These are phyloP conservation scores for Schizopygopsis pylzovi DNA, from an alignment of 2,797 vertebrate genomes.

Conservation along the genomic window DNA sequence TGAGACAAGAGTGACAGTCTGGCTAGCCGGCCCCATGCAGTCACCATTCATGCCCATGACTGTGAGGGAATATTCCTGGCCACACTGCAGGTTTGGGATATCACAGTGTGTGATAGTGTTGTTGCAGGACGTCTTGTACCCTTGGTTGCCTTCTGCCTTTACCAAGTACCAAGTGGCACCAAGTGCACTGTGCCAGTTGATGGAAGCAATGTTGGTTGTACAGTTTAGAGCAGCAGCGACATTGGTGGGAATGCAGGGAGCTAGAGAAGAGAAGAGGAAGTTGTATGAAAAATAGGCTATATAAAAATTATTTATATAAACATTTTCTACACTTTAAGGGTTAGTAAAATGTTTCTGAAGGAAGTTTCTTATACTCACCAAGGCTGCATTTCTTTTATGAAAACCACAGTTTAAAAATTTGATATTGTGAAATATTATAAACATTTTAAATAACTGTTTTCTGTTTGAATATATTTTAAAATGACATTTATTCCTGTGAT, in stretches of 20 bases:
- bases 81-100: slow-evolving; percentile 71
- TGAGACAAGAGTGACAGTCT: slow-evolving; percentile 59
- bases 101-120: slow-evolving; percentile 63
- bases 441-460: background rate
- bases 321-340: background rate
- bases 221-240: slow-evolving; percentile 68
- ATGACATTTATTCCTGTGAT: background rate
- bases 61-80: slow-evolving; percentile 72
- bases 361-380: background rate
- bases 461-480: background rate
- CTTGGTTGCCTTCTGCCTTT: slow-evolving; percentile 61
- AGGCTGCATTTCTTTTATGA: background rate
- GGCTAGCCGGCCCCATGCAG: slow-evolving; percentile 70
- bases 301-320: background rate
- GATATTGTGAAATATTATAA: background rate
- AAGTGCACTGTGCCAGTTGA: slow-evolving; percentile 67
- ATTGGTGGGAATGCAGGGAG: slow-evolving; percentile 72
- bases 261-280: slow-evolving; percentile 53
- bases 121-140: slow-evolving; percentile 68
- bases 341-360: background rate
- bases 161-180: slow-evolving; percentile 66
- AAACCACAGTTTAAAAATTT: background rate
- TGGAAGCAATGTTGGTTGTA: slow-evolving; percentile 53
- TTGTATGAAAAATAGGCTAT: background rate
- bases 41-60: slow-evolving; percentile 65